Base-by-base conservation (phyloP, 2,113 vertebrate species). In the Daubentonia madagascariensis region DNA sequence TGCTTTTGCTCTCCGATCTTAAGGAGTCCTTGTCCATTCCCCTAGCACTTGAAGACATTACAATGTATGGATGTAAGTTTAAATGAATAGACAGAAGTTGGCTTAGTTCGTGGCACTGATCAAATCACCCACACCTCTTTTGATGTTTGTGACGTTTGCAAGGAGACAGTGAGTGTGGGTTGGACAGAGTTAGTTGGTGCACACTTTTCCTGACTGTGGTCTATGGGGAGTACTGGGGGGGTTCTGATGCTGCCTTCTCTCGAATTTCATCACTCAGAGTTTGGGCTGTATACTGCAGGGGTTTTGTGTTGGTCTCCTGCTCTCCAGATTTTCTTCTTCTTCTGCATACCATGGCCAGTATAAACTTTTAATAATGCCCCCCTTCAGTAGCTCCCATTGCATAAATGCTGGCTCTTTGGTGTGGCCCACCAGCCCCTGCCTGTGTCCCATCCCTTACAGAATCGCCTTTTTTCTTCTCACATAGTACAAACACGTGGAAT, bases 31-130 rank as follows among this genome's bases (percentile, higher is more conserved):
- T 17, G 48, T 13, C 1, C 17, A n/a, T 50, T n/a, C 14, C 25
- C 18, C 22, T 1, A 12, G 10, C 17, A 6, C 54, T 23, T 35
- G 23, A 54, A 63, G 7, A 17, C 35, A 37, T 28, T 22, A 5
- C 20, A 52, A 14, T 63, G 6, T 14, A 0, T 0, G n/a, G 17
- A 2, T 2, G 0, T 20, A 2, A 3, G 37, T 76, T 85, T 59
- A 73, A 22, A 6, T 11, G 50, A n/a, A 10, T 18, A 70, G n/a
- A 6, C 3, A 63, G 43, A 80, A 35, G 20, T 22, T 22, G n/a
- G 13, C 67, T 20, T 81, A 43, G 11, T 73, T 63, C 43, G 25
- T 48, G 63, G 43, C 54, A 40, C 11, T 43, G 70, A 67, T 1
- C 28, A 0, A 10, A 20, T 43, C 5, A 13, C 12, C 17, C 9